Evolutionary conservation across 2,888 invertebrate species (phyloP).

Genomic region (Theodoxus fluviatilis): DNA sequence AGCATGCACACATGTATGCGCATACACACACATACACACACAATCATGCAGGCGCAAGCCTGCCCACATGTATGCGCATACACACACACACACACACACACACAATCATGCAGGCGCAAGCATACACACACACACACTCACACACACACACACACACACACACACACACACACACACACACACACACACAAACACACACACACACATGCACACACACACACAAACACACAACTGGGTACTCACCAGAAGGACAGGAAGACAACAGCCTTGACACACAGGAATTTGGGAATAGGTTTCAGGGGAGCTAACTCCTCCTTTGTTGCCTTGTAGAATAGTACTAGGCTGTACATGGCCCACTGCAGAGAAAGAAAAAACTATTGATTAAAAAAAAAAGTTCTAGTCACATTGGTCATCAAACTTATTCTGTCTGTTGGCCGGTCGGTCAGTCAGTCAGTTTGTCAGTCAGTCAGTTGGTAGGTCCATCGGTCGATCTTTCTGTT

Average conservation of each 20-base stretch:
- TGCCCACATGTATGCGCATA: neutral
- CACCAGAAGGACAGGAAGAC: constrained; percentile 98
- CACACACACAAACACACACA: neutral
- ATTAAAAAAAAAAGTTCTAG: neutral
- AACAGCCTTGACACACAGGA: constrained; percentile 95
- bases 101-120: no score
- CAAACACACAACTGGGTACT: no score
- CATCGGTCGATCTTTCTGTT: no score
- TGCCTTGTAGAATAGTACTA: constrained; percentile 91
- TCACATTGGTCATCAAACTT: neutral
- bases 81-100: no score
- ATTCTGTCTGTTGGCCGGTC: neutral
- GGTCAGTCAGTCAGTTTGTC: no score
- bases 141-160: no score
- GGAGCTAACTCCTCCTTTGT: constrained; percentile 85
- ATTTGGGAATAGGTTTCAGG: constrained; percentile 93
- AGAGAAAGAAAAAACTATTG: no score
- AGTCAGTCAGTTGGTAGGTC: no score
- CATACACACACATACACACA: neutral
- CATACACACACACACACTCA: no score
- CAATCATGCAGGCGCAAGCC: neutral
- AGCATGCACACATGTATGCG: no score
- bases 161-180: no score
- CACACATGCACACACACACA: neutral
- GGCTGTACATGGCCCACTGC: constrained; percentile 86